phyloP scores from a whole-genome alignment of 2,888 invertebrate genomes.

The Tinea semifulvella region DNA sequence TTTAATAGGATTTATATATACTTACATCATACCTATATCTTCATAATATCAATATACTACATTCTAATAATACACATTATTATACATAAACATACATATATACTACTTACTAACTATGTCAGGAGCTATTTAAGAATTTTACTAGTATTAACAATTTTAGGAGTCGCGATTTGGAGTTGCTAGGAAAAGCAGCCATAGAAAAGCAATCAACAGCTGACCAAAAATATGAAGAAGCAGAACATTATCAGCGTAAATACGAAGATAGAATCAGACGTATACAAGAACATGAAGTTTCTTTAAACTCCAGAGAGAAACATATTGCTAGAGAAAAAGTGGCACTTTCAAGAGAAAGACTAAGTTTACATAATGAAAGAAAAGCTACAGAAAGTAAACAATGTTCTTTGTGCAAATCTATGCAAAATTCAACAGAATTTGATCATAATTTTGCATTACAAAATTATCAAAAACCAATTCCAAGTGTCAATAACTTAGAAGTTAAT shows the following conservation, averaged over 20 bases:
- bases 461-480: conserved; percentile 37
- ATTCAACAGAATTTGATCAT: conserved; percentile 29
- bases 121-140: no score
- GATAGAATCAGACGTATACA: conserved; percentile 66
- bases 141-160: no score
- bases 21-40: no score
- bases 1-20: no score
- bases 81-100: no score
- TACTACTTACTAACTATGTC: no score
- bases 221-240: conserved; percentile 64
- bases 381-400: conserved; percentile 50
- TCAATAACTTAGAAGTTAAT: conserved; percentile 38
- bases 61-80: no score
- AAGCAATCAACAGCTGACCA: conserved; percentile 68
- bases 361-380: conserved; percentile 63
- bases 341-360: conserved; percentile 64
- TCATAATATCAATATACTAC: no score
- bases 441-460: conserved; percentile 28
- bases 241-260: conserved; percentile 62
- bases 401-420: conserved; percentile 43
- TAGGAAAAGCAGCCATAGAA: conserved; percentile 64
- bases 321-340: conserved; percentile 68
- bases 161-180: conserved; percentile 55
- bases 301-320: conserved; percentile 66
- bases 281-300: conserved; percentile 62